Evolutionary conservation across 2,888 invertebrate genomes (phyloP).

Genomic region (Pedicia rivosa): DNA sequence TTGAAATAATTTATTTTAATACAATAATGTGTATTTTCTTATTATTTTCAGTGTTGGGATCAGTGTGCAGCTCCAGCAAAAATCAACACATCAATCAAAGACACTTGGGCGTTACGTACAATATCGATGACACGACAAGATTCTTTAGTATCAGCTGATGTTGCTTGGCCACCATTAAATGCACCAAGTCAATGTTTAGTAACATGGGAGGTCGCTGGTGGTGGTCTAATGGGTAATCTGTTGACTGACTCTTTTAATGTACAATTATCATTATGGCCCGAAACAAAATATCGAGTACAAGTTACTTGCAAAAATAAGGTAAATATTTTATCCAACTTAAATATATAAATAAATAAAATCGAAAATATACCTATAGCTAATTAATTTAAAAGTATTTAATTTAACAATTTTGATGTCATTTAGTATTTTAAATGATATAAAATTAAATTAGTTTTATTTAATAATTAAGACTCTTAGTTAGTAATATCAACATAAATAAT

Average conservation of each 20-base stretch:
- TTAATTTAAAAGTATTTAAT: no score
- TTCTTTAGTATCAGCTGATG: constrained; percentile 27
- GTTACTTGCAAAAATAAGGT: constrained; percentile 31
- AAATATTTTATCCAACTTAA: no score
- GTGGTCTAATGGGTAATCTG: constrained; percentile 29
- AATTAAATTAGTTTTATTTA: no score
- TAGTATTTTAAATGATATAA: no score
- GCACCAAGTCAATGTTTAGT: constrained; percentile 26
- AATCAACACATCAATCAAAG: constrained; percentile 23
- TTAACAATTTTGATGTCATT: no score
- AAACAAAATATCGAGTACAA: constrained; percentile 30
- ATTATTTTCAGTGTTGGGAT: constrained; percentile 25
- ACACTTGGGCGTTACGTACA: constrained; percentile 23
- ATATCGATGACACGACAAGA: constrained; percentile 28
- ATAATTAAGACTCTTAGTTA: no score
- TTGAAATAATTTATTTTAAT: background rate
- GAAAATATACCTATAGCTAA: no score
- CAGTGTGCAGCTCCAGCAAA: constrained; percentile 22
- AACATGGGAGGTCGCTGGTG: constrained; percentile 30
- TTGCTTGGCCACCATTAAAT: constrained; percentile 25
- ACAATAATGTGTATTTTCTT: constrained; percentile 7
- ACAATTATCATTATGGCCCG: constrained; percentile 29
- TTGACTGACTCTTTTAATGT: constrained; percentile 28
- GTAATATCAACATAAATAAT: no score
- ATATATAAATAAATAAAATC: no score